A percentile compares a stretch with the other conserved stretches of the same genome.
Conservation (phyloP, 2,888 invertebrate genomes). For the Gnatocerus cornutus region DNA sequence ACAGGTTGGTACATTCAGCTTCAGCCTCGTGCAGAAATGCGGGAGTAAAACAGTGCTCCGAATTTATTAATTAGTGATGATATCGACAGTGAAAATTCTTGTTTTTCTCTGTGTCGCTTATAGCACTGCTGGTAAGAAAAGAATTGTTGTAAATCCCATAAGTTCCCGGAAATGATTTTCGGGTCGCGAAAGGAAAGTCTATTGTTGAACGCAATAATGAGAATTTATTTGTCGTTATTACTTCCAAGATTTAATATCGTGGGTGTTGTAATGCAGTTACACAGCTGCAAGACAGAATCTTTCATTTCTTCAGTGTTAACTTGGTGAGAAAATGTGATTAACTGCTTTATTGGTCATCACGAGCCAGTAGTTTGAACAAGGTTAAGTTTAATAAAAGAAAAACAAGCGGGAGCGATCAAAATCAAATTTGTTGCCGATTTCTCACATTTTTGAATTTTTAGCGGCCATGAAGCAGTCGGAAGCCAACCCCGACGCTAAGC, state of each 20-base stretch:
- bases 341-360: neutral
- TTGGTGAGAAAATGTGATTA: neutral
- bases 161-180: neutral
- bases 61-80: constrained; percentile 31
- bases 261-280: constrained; percentile 2
- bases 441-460: constrained; percentile 48
- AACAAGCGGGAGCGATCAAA: too few species aligned
- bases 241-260: neutral
- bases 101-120: neutral
- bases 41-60: constrained; percentile 18
- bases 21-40: constrained; percentile 26
- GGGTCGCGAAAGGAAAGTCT: neutral
- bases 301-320: constrained; percentile 1
- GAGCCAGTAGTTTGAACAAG: too few species aligned
- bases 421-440: too few species aligned
- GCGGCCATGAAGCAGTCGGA: constrained; percentile 74
- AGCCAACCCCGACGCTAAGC: constrained; percentile 94
- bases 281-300: neutral
- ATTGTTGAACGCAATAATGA: neutral
- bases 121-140: neutral
- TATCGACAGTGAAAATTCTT: neutral
- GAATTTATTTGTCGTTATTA: neutral
- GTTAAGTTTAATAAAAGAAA: too few species aligned
- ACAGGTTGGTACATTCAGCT: constrained; percentile 40
- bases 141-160: neutral